Evolutionary conservation across 2,113 vertebrate genomes (phyloP), one percentile per base, ranked within the genome.

Genomic region (Nanorana parkeri): DNA sequence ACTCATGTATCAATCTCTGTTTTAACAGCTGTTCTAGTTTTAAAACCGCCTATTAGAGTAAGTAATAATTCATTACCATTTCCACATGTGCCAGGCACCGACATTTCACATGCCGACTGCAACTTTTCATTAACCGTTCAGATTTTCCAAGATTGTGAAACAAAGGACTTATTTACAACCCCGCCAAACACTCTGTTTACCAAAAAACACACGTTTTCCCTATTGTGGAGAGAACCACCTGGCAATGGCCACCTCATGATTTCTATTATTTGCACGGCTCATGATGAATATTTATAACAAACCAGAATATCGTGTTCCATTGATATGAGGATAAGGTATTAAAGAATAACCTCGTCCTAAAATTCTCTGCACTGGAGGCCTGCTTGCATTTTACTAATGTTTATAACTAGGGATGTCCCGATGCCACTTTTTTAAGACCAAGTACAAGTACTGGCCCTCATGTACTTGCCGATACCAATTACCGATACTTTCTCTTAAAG

Each of bases 31-130:
- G 60, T 51, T 54, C 61, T 36, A 55, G 51, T 24, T 78, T 28
- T 54, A 66, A 66, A 54, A 16, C 63, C 41, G 21, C 23, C 21
- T 78, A 78, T 78, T 67, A 63, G 76, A 54, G 41, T 24, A 28
- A 78, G 41, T 78, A 54, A 47, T 78, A 78, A 66, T 65, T 63
- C 41, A 52, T 66, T 78, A 64, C 76, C 63, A 54, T 78, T 78
- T 78, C 76, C 61, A 54, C 41, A 66, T 52, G 32, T 21, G 19
- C 52, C 36, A 66, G 51, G 8, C 60, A 51, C 76, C 55, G 63
- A 61, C 76, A 54, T 78, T 77, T 36, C 60, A 65, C 56, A 77
- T 20, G 61, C 63, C 21, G n/a, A 21, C 60, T n/a, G 61, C 16
- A 66, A 65, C 17, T 41, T 54, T 29, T 28, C 51, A 52, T 67